Conservation (phyloP, 2,113 vertebrate genomes). For the cattle (Bos taurus) region DNA sequence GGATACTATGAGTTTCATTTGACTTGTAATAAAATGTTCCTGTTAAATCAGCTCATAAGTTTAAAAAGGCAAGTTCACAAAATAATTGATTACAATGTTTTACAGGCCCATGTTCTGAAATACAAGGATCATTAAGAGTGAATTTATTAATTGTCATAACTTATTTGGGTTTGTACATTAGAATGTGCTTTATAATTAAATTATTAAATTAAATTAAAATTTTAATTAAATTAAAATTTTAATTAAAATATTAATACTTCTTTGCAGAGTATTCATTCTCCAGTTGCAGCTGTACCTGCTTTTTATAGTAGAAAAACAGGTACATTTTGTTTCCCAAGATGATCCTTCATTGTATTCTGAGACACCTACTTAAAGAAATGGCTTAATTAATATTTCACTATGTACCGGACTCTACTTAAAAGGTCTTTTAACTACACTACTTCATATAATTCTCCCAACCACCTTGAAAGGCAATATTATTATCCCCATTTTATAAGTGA, state of each 20-base stretch:
- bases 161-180: background rate
- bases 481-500: background rate
- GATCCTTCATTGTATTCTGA: background rate
- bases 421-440: background rate
- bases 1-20: background rate
- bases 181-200: background rate
- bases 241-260: conserved; percentile 22
- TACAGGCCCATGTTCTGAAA: background rate
- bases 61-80: background rate
- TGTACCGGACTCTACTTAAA: background rate
- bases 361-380: background rate
- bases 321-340: background rate
- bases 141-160: conserved; percentile 7
- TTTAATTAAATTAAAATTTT: no score
- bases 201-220: no score
- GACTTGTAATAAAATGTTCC: background rate
- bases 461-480: background rate
- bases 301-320: background rate
- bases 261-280: conserved; percentile 14
- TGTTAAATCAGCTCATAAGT: background rate
- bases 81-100: background rate
- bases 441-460: background rate
- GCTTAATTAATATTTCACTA: conserved; percentile 11
- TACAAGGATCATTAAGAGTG: background rate
- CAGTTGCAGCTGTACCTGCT: background rate